Evolutionary conservation across 2,888 invertebrate genomes (phyloP), one percentile per base, ranked within the genome.

Genomic region (Sussaba pulchella): DNA sequence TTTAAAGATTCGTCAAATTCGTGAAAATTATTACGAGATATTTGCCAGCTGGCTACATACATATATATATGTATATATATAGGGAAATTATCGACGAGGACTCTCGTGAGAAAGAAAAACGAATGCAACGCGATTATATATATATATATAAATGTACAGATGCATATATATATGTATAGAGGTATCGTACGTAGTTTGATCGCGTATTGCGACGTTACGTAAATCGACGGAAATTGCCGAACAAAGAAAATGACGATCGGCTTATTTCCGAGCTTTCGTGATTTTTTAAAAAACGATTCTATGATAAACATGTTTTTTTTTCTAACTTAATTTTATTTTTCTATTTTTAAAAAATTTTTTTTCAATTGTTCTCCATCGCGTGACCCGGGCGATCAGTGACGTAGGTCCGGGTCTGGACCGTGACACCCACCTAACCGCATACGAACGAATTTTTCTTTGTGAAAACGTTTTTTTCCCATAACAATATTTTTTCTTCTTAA

Each of bases 201-300:
- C 26, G 47, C 54, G 14, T 74, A 52, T 26, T 63, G 54, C 64
- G 31, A 64, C 45, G 45, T 75, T 71, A 71, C 66, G 71, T 75
- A 75, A 79, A 39, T 59, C 26, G 39, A 36, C 66, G 79, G 66
- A 80, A 75, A 66, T 71, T 59, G 52, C 59, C 71, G 72, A 78
- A 71, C 52, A 63, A 61, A 54, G 43, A 43, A 41, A 50, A 75
- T 8, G 21, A 76, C 54, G 9, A 21, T 63, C 39, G 43, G 19
- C 50, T 50, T 10, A 21, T 50, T 66, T 21, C 54, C 14, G 45
- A 57, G 19, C 43, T 64, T 67, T 41, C 26, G 31, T 41, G 12
- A 54, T 64, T 73, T 73, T 64, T 9, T 2, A 3, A 43, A 31
- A n/a, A n/a, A n/a, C n/a, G n/a, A n/a, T n/a, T n/a, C n/a, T n/a